These are phyloP conservation scores for Noturus placidus DNA, from an alignment of 2,113 vertebrate species.

Conservation along the genomic window DNA sequence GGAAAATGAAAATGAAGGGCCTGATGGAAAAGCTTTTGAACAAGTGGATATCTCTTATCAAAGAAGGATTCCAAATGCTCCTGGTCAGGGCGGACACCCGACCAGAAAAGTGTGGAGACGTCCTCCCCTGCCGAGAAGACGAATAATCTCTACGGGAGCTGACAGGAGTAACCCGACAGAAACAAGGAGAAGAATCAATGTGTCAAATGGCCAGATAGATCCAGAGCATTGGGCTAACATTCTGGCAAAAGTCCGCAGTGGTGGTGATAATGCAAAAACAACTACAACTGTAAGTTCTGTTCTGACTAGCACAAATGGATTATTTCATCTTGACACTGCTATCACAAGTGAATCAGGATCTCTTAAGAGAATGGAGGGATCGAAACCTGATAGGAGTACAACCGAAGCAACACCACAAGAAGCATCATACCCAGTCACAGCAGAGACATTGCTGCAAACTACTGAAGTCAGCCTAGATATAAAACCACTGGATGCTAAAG, in stretches of 20 bases:
- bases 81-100: conserved; percentile 49
- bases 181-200: conserved; percentile 73
- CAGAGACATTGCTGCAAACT: not conserved
- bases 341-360: conserved; percentile 29
- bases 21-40: conserved; percentile 43
- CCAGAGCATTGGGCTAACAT: conserved; percentile 87
- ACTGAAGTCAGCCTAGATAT: conserved; percentile 29
- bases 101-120: conserved; percentile 65
- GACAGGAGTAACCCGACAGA: conserved; percentile 74
- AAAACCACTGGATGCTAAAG: conserved; percentile 44
- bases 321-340: conserved; percentile 28
- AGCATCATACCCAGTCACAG: conserved; percentile 24
- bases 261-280: conserved; percentile 67
- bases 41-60: conserved; percentile 17
- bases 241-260: conserved; percentile 81
- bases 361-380: conserved; percentile 55
- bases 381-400: conserved; percentile 61
- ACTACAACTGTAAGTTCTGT: conserved; percentile 55
- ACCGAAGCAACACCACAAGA: conserved; percentile 13
- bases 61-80: conserved; percentile 42
- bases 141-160: conserved; percentile 55
- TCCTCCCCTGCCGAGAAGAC: conserved; percentile 52
- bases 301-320: conserved; percentile 44
- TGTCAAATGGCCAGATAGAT: conserved; percentile 83
- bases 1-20: conserved; percentile 31